phyloP scores from a whole-genome alignment of 2,888 invertebrate species.

The Archips xylosteana region DNA sequence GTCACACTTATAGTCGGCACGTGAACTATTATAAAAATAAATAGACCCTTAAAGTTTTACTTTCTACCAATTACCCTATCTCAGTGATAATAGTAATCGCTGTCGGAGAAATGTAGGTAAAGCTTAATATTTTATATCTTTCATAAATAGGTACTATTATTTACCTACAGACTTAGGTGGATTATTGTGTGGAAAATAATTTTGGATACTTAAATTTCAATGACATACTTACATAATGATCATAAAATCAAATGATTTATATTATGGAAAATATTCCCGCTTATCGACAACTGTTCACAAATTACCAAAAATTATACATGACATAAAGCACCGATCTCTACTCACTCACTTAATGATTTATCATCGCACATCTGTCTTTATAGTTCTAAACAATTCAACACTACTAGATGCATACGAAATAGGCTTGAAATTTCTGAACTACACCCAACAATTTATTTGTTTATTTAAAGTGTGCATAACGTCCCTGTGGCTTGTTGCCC shows the following conservation, averaged over 20 bases:
- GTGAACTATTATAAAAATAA: too few species aligned
- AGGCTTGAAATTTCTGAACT: neutral
- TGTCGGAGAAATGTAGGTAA: too few species aligned
- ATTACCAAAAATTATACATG: neutral
- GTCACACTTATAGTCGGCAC: too few species aligned
- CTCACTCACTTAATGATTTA: neutral
- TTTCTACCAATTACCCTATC: too few species aligned
- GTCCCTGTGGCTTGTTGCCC: slow-evolving; percentile 47
- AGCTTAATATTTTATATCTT: too few species aligned
- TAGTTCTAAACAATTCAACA: slow-evolving; percentile 1
- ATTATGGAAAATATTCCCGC: neutral
- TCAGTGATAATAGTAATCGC: too few species aligned
- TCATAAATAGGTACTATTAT: too few species aligned
- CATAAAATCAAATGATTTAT: neutral
- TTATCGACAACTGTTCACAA: neutral
- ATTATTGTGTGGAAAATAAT: too few species aligned
- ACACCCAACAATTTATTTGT: neutral
- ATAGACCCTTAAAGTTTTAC: too few species aligned
- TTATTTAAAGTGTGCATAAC: slow-evolving; percentile 43
- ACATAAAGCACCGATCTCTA: neutral
- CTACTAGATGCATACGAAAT: neutral
- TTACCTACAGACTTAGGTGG: too few species aligned
- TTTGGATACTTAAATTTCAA: neutral
- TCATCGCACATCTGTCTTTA: slow-evolving; percentile 34
- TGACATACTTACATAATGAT: neutral